phyloP scores from a whole-genome alignment of 2,113 vertebrate species.

The Haliaeetus leucogaster region DNA sequence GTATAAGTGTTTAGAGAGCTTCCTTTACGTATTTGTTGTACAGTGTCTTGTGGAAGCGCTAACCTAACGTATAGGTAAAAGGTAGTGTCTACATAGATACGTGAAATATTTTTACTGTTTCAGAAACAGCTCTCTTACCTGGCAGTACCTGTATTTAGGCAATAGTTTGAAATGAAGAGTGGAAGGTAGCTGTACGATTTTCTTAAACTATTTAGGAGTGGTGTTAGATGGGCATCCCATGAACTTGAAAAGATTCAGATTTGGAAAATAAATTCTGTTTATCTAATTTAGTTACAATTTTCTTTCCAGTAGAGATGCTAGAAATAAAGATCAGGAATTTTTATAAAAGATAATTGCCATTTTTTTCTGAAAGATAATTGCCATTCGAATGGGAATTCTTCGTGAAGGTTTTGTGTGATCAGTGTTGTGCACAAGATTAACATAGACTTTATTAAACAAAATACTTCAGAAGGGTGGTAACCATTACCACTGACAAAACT shows the following conservation, averaged over 20 bases:
- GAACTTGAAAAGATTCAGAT: neutral
- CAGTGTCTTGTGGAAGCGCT: neutral
- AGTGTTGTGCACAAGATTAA: neutral
- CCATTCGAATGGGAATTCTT: neutral
- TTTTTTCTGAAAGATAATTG: neutral
- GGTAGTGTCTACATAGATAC: too few species aligned
- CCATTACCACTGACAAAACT: fast-evolving
- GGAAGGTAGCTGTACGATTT: neutral
- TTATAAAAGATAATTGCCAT: neutral
- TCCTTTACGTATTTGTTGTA: neutral
- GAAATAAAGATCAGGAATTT: neutral
- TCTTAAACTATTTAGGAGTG: neutral
- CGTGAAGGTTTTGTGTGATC: neutral
- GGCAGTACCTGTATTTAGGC: neutral
- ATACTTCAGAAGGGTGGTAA: neutral
- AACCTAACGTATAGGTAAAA: neutral
- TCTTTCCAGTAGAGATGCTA: neutral
- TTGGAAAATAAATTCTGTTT: neutral
- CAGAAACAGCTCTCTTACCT: neutral
- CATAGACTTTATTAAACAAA: neutral
- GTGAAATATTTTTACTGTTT: fast-evolving
- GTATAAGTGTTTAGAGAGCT: neutral
- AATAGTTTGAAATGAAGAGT: neutral
- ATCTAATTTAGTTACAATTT: neutral
- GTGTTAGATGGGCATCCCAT: neutral